These are phyloP conservation scores for Bactericera cockerelli DNA, from an alignment of 1,140 invertebrate genomes.

Conservation along the genomic window DNA sequence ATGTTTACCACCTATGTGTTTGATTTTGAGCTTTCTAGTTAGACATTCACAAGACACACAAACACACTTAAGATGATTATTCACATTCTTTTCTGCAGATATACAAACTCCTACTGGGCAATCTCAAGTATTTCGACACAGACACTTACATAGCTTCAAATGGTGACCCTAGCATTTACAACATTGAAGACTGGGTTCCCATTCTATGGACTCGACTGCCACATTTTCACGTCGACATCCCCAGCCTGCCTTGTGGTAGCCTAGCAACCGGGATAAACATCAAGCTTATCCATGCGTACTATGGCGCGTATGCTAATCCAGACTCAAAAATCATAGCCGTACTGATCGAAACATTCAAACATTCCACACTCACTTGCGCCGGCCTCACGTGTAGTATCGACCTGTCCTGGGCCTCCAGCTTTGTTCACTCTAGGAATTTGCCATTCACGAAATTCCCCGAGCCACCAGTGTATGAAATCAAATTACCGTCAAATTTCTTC, in stretches of 20 bases:
- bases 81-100: neutral
- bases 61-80: neutral
- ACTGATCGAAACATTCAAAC: conserved; percentile 23
- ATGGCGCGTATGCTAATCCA: conserved; percentile 31
- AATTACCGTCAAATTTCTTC: conserved; percentile 50
- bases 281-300: conserved; percentile 32
- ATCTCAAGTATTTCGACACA: neutral
- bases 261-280: conserved; percentile 34
- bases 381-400: conserved; percentile 19
- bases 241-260: conserved; percentile 28
- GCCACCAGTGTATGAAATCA: conserved; percentile 41
- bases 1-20: too few species aligned
- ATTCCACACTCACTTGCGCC: neutral
- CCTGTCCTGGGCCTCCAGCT: conserved; percentile 35
- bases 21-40: too few species aligned
- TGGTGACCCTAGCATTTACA: conserved; percentile 13
- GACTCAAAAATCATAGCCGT: conserved; percentile 36
- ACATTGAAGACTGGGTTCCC: conserved; percentile 18
- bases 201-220: neutral
- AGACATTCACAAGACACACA: neutral
- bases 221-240: neutral
- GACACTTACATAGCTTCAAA: neutral
- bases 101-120: neutral
- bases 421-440: conserved; percentile 39
- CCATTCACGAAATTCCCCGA: conserved; percentile 36